Evolutionary conservation across 2,113 vertebrate genomes (phyloP).

Genomic region (Rhinolophus sinicus): DNA sequence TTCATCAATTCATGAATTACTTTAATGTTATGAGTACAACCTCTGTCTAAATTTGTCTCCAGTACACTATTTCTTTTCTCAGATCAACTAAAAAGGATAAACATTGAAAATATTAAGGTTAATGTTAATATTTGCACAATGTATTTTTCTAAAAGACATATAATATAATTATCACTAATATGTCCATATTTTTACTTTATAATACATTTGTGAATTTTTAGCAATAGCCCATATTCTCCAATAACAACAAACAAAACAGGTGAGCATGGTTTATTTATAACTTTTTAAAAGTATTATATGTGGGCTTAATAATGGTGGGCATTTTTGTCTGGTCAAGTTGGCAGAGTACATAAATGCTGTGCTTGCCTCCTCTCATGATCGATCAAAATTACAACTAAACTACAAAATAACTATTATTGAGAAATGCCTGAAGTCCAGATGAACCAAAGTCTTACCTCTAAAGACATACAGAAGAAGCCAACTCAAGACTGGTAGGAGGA

Average conservation of each 20-base stretch:
- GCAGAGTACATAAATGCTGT: too few relatives aligned
- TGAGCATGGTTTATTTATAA: not conserved
- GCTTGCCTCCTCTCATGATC: too few relatives aligned
- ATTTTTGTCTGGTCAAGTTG: not conserved
- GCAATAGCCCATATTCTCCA: not conserved
- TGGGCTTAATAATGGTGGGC: not conserved
- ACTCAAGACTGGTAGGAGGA: too few relatives aligned
- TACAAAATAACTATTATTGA: too few relatives aligned
- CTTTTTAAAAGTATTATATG: not conserved
- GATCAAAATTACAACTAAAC: too few relatives aligned
- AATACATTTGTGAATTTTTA: conserved; percentile 3
- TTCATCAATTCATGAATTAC: not conserved
- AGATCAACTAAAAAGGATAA: not conserved
- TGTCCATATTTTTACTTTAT: conserved; percentile 4
- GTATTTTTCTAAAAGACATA: conserved; percentile 19
- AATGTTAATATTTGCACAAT: not conserved
- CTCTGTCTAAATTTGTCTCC: not conserved
- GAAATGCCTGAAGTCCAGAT: too few relatives aligned
- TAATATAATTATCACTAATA: not conserved
- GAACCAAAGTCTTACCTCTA: too few relatives aligned
- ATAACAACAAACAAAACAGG: not conserved
- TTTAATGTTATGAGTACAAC: not conserved
- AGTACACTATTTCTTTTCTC: not conserved
- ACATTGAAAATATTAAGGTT: not conserved
- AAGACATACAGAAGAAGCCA: too few relatives aligned